Evolutionary conservation across 2,113 vertebrate species (phyloP), one percentile per base, ranked within the genome.

Genomic region (Tretioscincus oriximinensis): DNA sequence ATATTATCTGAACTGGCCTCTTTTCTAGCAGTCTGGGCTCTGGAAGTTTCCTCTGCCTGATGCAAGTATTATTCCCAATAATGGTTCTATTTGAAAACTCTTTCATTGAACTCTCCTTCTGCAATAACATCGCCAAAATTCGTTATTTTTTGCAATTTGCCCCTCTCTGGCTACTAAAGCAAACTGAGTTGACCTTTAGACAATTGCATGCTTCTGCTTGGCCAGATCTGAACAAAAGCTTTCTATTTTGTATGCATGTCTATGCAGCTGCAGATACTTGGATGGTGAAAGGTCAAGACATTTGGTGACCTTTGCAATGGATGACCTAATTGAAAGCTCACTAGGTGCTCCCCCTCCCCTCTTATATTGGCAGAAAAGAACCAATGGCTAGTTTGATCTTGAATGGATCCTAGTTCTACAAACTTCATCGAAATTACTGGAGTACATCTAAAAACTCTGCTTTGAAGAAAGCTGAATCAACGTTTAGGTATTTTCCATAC

Each of bases 201-300:
- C 77, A 92, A 82, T 54, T 73, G 86, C 80, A 87, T 88, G 74
- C 82, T 93, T 91, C 89, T 93, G 88, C 88, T 88, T 85, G 80
- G 61, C 72, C 80, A 69, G 60, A 41, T 79, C 51, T 47, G 81
- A 89, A 91, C 87, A 89, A 92, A 90, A 82, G 81, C 82, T 86
- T 90, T 89, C 84, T 93, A 87, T 92, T 64, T 84, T 81, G 83
- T 63, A 67, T 77, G 75, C 70, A 85, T 81, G 77, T 61, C 75
- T 88, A 87, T 71, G 82, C 80, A 35, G 80, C 73, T 7, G 67
- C 70, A 84, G 84, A 73, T 87, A 82, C 26, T 83, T 89, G 45
- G 82, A 72, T 76, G 69, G 47, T 82, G 82, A 90, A 88, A 92
- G 24, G 77, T 80, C 80, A 81, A 73, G 80, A 26, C 79, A 79